A percentile compares a stretch with the other conserved stretches of the same genome.
Conservation (phyloP, 2,888 invertebrate species). For the Micropterix aruncella region DNA sequence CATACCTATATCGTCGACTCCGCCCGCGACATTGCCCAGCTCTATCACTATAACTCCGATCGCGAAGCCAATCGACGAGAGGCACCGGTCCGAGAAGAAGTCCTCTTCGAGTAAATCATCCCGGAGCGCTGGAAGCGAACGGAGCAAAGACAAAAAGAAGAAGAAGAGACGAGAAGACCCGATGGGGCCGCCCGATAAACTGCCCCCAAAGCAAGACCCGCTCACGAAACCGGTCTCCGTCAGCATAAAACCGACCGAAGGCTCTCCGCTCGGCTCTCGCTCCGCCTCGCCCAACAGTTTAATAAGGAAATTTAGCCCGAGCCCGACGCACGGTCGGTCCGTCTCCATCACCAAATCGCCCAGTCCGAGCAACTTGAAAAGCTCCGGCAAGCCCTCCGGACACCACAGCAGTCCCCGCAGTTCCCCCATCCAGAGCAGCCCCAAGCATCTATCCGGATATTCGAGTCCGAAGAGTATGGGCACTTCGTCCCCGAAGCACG, state of each 20-base stretch:
- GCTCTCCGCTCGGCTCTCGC: constrained; percentile 41
- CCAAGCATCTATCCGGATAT: constrained; percentile 56
- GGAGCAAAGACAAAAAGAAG: constrained; percentile 54
- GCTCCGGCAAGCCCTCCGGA: constrained; percentile 32
- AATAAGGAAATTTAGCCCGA: constrained; percentile 55
- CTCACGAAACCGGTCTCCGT: constrained; percentile 58
- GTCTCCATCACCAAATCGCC: constrained; percentile 49
- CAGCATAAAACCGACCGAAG: constrained; percentile 54
- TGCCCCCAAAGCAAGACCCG: constrained; percentile 59
- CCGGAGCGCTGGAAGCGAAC: constrained; percentile 17
- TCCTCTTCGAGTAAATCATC: constrained; percentile 26
- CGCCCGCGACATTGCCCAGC: constrained; percentile 53
- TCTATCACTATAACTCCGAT: constrained; percentile 83
- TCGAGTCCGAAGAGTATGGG: constrained; percentile 70
- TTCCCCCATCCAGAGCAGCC: constrained; percentile 63
- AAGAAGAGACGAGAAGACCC: constrained; percentile 62
- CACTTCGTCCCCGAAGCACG: constrained; percentile 67
- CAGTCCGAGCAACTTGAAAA: constrained; percentile 31
- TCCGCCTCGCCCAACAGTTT: constrained; percentile 53
- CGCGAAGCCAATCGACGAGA: constrained; percentile 31
- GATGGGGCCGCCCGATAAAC: constrained; percentile 74
- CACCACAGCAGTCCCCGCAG: constrained; percentile 55
- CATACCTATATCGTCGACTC: constrained; percentile 56
- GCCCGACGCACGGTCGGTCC: constrained; percentile 52
- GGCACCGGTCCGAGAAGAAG: constrained; percentile 32